These are phyloP conservation scores for Drosophila kikkawai DNA, from an alignment of 1,140 invertebrate species.

Conservation along the genomic window DNA sequence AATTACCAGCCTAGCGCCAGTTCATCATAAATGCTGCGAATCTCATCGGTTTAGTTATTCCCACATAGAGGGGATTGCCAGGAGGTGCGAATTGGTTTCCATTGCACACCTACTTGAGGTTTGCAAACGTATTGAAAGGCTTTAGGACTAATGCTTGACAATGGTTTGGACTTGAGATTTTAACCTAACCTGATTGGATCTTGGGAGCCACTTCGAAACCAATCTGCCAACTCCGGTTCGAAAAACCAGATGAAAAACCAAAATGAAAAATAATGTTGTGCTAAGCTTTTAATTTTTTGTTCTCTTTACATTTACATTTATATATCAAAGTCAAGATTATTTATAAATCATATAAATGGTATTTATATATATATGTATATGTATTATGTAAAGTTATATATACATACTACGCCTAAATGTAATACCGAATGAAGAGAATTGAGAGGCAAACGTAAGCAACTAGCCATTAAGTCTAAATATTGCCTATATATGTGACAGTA, in stretches of 20 bases:
- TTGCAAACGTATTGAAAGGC: not conserved
- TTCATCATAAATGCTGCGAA: conserved; percentile 36
- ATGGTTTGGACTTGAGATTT: conserved; percentile 3
- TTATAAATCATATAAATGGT: conserved; percentile 61
- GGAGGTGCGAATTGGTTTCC: conserved; percentile 21
- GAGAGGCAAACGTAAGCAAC: conserved; percentile 48
- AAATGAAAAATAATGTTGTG: conserved; percentile 56
- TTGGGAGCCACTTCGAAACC: conserved; percentile 7
- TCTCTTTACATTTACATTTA: conserved; percentile 60
- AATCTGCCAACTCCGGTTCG: conserved; percentile 14
- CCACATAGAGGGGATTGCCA: not conserved
- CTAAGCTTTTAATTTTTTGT: conserved; percentile 70
- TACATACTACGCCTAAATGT: conserved; percentile 63
- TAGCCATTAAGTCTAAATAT: conserved; percentile 68
- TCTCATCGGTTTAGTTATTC: conserved; percentile 14
- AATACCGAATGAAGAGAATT: conserved; percentile 22
- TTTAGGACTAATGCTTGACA: conserved; percentile 6
- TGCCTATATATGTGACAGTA: conserved; percentile 66
- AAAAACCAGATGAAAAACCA: conserved; percentile 6
- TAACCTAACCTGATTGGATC: not conserved
- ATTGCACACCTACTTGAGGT: not conserved
- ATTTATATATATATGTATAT: conserved; percentile 71
- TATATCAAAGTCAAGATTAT: conserved; percentile 66
- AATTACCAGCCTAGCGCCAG: conserved; percentile 19
- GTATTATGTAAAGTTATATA: conserved; percentile 67